Evolutionary conservation across 2,113 vertebrate genomes (phyloP).

Genomic region (Vulpes lagopus): DNA sequence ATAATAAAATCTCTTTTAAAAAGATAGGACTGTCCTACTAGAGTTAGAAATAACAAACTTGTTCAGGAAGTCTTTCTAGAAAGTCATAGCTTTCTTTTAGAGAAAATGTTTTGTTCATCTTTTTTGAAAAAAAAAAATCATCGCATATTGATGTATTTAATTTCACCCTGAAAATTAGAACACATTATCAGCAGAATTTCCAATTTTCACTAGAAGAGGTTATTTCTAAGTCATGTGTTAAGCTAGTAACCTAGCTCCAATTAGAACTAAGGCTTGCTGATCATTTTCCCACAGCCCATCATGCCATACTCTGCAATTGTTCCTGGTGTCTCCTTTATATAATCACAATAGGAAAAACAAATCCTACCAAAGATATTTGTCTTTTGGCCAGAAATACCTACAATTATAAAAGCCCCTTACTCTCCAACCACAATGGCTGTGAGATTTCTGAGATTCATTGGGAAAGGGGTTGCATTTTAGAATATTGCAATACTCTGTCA

Average conservation of each 20-base stretch:
- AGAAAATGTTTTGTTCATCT: not conserved
- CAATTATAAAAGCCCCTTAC: constrained; percentile 35
- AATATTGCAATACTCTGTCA: constrained; percentile 70
- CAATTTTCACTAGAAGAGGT: not conserved
- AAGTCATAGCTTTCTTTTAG: not conserved
- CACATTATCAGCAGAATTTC: not conserved
- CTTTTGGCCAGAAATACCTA: constrained; percentile 36
- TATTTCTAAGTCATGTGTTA: not conserved
- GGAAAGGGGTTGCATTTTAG: constrained; percentile 67
- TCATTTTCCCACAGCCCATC: not conserved
- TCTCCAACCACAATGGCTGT: not conserved
- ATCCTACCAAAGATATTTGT: not conserved
- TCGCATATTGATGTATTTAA: not conserved
- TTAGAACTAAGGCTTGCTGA: not conserved
- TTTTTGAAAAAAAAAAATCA: constrained; percentile 1
- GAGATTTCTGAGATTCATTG: constrained; percentile 62
- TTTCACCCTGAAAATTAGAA: not conserved
- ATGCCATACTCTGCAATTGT: rapidly evolving
- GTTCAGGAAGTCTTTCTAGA: not conserved
- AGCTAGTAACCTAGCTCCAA: not conserved
- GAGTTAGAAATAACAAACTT: not conserved
- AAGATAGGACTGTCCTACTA: not conserved
- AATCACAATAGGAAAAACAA: not conserved
- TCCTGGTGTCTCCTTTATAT: not conserved
- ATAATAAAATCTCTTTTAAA: not conserved